Conservation (phyloP, 2,113 vertebrate genomes). For the Xyliphius kryptos region DNA sequence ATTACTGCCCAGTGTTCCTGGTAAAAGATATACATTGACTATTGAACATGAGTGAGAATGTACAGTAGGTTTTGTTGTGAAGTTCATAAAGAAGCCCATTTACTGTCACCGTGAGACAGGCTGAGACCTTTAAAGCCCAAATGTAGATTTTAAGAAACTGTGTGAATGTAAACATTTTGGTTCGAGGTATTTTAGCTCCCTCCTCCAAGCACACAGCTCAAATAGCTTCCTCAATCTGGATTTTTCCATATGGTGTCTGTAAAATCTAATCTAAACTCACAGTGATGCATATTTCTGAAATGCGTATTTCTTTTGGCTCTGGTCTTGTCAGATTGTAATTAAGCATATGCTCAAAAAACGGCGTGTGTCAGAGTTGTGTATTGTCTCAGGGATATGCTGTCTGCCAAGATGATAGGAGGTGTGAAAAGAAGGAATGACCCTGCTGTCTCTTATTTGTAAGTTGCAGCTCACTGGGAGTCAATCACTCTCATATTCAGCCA, state of each 20-base stretch:
- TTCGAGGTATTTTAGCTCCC: constrained; percentile 29
- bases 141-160: constrained; percentile 1
- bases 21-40: no score
- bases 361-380: constrained; percentile 41
- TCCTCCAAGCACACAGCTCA: no score
- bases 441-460: constrained; percentile 29
- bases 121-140: constrained; percentile 16
- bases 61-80: no score
- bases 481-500: no score
- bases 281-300: constrained; percentile 40
- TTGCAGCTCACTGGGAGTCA: no score
- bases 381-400: constrained; percentile 29
- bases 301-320: constrained; percentile 57
- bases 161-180: constrained; percentile 36
- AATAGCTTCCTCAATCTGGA: constrained; percentile 20
- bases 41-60: no score
- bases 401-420: constrained; percentile 34
- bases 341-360: constrained; percentile 51
- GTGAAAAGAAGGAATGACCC: constrained; percentile 33
- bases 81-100: no score
- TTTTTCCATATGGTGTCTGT: constrained; percentile 45
- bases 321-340: constrained; percentile 53
- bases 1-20: no score
- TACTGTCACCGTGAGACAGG: constrained; percentile 9
- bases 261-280: constrained; percentile 45